Evolutionary conservation across 1,140 invertebrate species (phyloP), one percentile per base, ranked within the genome.

Genomic region (Meteorus sp.): DNA sequence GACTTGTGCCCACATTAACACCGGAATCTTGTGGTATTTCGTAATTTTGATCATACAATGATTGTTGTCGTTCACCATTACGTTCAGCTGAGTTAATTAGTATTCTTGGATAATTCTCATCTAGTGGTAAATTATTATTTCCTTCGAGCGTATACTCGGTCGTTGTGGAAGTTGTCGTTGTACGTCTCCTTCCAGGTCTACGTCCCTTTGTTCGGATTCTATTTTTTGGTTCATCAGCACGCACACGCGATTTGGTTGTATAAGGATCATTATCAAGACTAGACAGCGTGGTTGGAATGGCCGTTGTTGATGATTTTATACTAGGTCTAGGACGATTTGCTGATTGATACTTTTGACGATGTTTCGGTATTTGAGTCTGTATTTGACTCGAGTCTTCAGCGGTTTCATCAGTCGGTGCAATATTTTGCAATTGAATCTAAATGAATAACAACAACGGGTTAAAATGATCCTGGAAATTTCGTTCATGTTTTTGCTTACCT

Each of bases 21-120:
- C 27, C 48, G 2, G 61, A 37, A 2, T 51, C 15, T 13, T 56
- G 51, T 53, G 61, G 59, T 7, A 13, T 51, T 19, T 66, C 61
- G 43, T 64, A 68, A 52, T 69, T 70, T 0, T 71, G 60, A 1
- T 70, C 65, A 44, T 70, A 73, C 1, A 68, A 3, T 19, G 56
- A 52, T 11, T 65, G n/a, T n/a, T n/a, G 65, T 19, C 56, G 51
- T 9, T 64, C 56, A 11, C 39, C 29, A 20, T 20, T 35, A 6
- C 53, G 45, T 13, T 59, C 41, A 0, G 54, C 27, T 22, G 33
- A 37, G 1, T 59, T 29, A 1, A 60, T 61, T 1, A 65, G 54
- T 17, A 72, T 63, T 39, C 69, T 68, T 0, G 76, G 74, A 37
- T 79, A 77, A 54, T 79, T 78, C 48, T 79, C 77, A 27, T 78